phyloP scores from a whole-genome alignment of 2,113 vertebrate species.

The Corvus cornix region DNA sequence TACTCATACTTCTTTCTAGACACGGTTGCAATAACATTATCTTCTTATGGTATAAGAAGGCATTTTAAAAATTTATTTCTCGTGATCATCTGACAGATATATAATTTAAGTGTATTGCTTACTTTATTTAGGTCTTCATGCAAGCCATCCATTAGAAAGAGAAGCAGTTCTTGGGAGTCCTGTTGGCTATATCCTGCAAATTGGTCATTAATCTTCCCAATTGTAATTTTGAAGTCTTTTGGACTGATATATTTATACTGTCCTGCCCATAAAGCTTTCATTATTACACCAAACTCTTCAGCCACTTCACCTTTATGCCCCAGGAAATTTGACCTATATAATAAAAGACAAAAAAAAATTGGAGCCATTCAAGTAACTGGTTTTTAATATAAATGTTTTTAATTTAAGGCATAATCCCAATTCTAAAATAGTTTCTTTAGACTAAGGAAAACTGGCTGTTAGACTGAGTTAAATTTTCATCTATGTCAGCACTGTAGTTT shows the following conservation, averaged over 20 bases:
- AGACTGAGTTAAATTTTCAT: not conserved
- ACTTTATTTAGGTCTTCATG: slow-evolving; percentile 99
- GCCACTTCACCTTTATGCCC: slow-evolving; percentile 97
- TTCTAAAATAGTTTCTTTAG: not conserved
- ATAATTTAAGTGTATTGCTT: slow-evolving; percentile 8
- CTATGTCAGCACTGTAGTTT: not conserved
- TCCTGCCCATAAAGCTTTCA: slow-evolving; percentile 95
- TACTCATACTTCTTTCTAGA: not conserved
- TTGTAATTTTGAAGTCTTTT: slow-evolving; percentile 94
- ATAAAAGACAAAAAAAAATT: not conserved
- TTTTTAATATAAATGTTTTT: not conserved
- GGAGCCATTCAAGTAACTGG: not conserved
- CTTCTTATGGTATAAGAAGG: not conserved
- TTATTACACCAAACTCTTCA: slow-evolving; percentile 96
- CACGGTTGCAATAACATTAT: not conserved
- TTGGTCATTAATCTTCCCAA: slow-evolving; percentile 96
- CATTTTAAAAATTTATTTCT: not conserved
- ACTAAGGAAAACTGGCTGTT: not conserved
- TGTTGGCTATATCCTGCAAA: slow-evolving; percentile 94
- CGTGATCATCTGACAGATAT: not conserved
- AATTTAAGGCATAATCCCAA: not conserved
- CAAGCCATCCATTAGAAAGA: slow-evolving; percentile 97
- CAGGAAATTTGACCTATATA: slow-evolving; percentile 87
- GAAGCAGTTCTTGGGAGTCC: slow-evolving; percentile 95
- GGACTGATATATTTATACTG: slow-evolving; percentile 94